Conservation (phyloP, 2,888 invertebrate species). For the Lamellibrachia columna region DNA sequence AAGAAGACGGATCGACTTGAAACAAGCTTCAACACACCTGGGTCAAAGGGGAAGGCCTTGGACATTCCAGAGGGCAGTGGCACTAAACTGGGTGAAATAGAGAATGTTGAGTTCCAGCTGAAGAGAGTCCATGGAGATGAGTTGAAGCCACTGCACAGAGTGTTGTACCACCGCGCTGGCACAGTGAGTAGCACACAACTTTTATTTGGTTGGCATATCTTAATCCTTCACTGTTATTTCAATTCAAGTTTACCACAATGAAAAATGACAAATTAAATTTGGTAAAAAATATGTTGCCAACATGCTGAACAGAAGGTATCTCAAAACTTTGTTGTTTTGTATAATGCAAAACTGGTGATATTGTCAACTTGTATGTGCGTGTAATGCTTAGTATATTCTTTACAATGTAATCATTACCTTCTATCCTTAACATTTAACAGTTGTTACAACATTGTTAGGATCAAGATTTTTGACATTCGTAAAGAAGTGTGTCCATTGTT, state of each 20-base stretch:
- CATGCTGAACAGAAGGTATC: not conserved
- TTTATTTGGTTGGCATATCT: not conserved
- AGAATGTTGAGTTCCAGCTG: slow-evolving; percentile 66
- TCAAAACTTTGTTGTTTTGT: not conserved
- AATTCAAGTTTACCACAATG: not conserved
- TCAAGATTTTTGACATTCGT: not conserved
- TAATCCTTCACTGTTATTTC: not conserved
- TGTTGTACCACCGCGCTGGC: slow-evolving; percentile 72
- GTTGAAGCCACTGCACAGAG: slow-evolving; percentile 75
- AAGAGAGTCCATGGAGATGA: slow-evolving; percentile 73
- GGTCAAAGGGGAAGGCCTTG: slow-evolving; percentile 53
- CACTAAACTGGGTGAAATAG: slow-evolving; percentile 75
- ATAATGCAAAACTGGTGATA: not conserved
- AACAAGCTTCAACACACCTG: slow-evolving; percentile 42
- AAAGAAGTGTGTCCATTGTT: not conserved
- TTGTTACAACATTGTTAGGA: not conserved
- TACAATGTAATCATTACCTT: not conserved
- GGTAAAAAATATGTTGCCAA: not conserved
- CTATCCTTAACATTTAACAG: not conserved
- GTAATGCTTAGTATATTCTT: not conserved
- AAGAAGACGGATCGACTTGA: slow-evolving; percentile 65
- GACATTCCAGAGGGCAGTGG: slow-evolving; percentile 71
- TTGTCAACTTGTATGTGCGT: not conserved
- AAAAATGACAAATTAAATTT: not conserved
- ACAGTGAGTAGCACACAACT: slow-evolving; percentile 63